Base-by-base conservation (phyloP, 2,888 invertebrate genomes). In the Stramonita haemastoma region DNA sequence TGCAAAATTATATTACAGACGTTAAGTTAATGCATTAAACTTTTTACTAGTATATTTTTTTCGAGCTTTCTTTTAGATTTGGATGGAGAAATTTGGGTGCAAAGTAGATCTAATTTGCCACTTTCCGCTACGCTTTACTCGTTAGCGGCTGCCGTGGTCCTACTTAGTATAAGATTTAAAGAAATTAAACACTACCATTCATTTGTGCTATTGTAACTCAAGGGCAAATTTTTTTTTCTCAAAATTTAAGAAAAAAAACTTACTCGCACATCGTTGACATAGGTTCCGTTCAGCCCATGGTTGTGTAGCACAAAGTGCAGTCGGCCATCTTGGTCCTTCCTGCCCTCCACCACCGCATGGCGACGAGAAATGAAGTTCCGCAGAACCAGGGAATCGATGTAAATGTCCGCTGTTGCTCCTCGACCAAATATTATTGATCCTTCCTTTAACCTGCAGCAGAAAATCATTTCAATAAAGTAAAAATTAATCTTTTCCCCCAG, bases 231-330 rank as follows among this genome's bases (percentile, higher is more conserved):
- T 46, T 46, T 46, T 46, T 46, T 46, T 46, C 8, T 46, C 2
- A 46, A 46, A 46, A 46, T 46, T 8, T 5, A 46, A 46, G 4
- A 6, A 79, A 34, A 79, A 79, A 70, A 11, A 22, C 83, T 83
- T 70, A 96, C 96, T 94, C 96, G 93, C 56, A 92, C 90, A 91
- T 96, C 96, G 92, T 96, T 96, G 89, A 96, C 94, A 91, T 96
- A 96, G 29, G 96, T 96, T 70, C 96, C 96, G 92, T 96, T 96
- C n/a, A 96, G 93, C 19, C 96, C 96, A 60, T 93, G 93, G 91
- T 96, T 96, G 56, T 92, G 90, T 11, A 96, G 93, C 13, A 92
- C 91, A 92, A 95, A 96, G 8, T 93, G 91, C 17, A 93, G 92
- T 19, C 92, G 91, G 8, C 95, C 95, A 89, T 94, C 93, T 29